Evolutionary conservation across 2,888 invertebrate genomes (phyloP), one percentile per base, ranked within the genome.

Genomic region (Orchestes rusci): DNA sequence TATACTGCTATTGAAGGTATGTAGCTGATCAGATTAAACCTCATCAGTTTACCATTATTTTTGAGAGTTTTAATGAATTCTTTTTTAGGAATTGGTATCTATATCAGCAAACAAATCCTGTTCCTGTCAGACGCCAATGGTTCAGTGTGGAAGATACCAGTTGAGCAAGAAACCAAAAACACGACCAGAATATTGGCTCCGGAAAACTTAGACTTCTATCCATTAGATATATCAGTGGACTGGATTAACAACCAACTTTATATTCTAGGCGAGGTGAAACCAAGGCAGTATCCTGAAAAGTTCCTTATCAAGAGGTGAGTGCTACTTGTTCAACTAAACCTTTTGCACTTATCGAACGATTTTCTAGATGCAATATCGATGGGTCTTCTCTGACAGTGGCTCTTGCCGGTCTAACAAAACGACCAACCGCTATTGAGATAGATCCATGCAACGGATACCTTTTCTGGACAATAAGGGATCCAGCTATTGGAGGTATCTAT

Each of bases 371-470:
- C 59, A 79, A 81, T 59, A 74, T 90, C 28, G 80, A 84, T 59
- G 88, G 89, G 0, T 75, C 74, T 53, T 76, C 79, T 42, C 71
- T 84, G 49, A 76, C 80, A 5, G 77, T 84, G 0, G 82, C 87
- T 1, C 70, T 83, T 45, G 79, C 82, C 8, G 83, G 82, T 0
- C 73, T 91, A 43, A 73, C 74, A 39, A 74, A 76, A 3, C 76
- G 79, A 55, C 86, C 92, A 0, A 75, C 78, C 43, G 86, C 89
- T 59, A 77, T 95, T 54, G 84, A 90, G 70, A 86, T 92, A 0
- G 95, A 95, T 71, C 90, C 95, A 20, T 82, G 87, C 59, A 94
- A 94, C 65, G 95, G 94, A 4, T 92, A 84, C 66, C 68, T 93
- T 17, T 93, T 90, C 65, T 91, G 86, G 83, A 77, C 79, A 3